Evolutionary conservation across 2,888 invertebrate genomes (phyloP), one percentile per base, ranked within the genome.

Genomic region (Drosophila paracracens): DNA sequence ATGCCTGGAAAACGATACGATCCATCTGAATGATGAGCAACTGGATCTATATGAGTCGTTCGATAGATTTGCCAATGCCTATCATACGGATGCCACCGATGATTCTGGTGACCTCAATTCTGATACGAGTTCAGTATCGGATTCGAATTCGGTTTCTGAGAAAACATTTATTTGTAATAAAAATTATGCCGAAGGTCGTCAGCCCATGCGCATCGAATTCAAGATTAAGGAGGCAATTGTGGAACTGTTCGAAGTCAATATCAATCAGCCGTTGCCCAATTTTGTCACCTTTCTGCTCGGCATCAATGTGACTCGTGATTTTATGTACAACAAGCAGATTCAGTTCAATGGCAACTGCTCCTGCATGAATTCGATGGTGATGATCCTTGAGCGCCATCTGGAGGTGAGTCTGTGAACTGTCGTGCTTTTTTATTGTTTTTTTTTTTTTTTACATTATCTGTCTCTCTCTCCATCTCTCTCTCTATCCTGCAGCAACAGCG

Each of bases 281-380:
- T 94, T 99, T 11, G 96, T 97, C 0, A 98, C 98, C 92, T 97
- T 97, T 92, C 94, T 99, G 56, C 94, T 99, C 3, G 98, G 98
- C 0, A 98, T 98, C 92, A 96, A 98, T 82, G 94, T 97, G 6
- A 94, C 94, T 0, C 96, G 96, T 62, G 97, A 97, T 76, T 95
- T 97, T 50, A 94, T 95, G 57, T 95, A 96, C 89, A 97, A 97
- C 1, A 95, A 96, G 91, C 96, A 97, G 88, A 95, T 97, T 1
- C 95, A 96, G 40, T 93, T 95, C 4, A 96, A 96, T 27, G 95
- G 94, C 83, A 96, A 97, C 1, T 94, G 96, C 48, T 96, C 96
- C 0, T 96, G 97, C 81, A 94, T 97, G 1, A 97, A 97, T 92
- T 95, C 98, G n/a, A 92, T 96, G 67, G 93, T 97, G 7, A 95